Evolutionary conservation across 2,113 vertebrate genomes (phyloP).

Genomic region (Crotalus viridis): DNA sequence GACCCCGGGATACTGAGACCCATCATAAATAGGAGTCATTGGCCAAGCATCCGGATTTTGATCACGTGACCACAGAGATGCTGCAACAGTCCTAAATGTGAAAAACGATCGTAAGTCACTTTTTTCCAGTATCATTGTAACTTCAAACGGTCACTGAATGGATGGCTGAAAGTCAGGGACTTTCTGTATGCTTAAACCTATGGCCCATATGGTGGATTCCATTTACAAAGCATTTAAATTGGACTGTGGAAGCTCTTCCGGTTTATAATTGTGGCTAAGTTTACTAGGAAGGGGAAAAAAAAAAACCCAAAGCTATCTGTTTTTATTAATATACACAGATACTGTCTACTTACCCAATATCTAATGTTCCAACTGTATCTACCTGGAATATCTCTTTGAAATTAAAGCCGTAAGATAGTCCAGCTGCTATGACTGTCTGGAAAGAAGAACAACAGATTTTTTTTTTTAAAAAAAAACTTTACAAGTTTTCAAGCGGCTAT

Average conservation of each 20-base stretch:
- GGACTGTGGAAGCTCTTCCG: background rate
- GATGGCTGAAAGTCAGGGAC: no score
- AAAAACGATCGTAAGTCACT: no score
- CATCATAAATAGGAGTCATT: no score
- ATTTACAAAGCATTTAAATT: background rate
- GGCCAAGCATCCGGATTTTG: no score
- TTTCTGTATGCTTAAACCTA: background rate
- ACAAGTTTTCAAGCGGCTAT: conserved; percentile 39
- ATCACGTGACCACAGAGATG: no score
- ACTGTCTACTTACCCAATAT: conserved; percentile 77
- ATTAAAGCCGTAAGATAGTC: conserved; percentile 82
- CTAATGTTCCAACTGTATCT: conserved; percentile 81
- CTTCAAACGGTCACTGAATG: no score
- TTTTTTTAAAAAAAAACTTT: background rate
- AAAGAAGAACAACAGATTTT: conserved; percentile 46
- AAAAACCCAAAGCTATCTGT: background rate
- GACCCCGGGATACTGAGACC: no score
- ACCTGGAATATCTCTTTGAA: conserved; percentile 77
- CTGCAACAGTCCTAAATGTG: no score
- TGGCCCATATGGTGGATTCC: background rate
- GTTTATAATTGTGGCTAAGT: background rate
- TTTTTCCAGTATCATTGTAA: no score
- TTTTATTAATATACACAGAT: background rate
- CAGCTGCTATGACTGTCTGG: conserved; percentile 89
- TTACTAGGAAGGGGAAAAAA: background rate